Evolutionary conservation across 2,113 vertebrate species (phyloP), one percentile per base, ranked within the genome.

Genomic region (Chunga burmeisteri): DNA sequence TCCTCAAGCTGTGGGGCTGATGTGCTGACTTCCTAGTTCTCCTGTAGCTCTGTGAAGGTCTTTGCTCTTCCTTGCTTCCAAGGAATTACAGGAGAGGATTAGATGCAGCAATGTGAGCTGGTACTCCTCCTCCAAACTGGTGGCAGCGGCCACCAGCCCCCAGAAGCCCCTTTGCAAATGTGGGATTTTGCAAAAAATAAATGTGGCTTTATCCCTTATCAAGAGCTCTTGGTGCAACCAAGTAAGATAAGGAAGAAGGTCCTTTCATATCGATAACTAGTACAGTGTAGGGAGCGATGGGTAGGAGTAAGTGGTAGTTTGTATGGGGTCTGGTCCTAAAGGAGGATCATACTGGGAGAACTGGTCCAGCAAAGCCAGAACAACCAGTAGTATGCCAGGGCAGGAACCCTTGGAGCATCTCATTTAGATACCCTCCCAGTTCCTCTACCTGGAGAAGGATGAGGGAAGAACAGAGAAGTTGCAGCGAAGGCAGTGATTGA

Each of bases 311-410:
- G 19, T 17, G 11, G 27, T 62, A 65, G 55, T 66, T 77, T 70
- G 65, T 80, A 78, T 34, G 50, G 56, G 29, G 23, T 59, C 38
- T 82, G 30, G 32, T 91, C 44, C 73, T 62, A 52, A 81, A 50
- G 19, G 56, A 93, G 20, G 44, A 71, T 79, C 9, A 12, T 30
- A 61, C 16, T 42, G 52, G 66, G 49, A 87, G 65, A 81, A 91
- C 36, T 72, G 17, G 61, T 81, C 36, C 52, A 80, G 91, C 56
- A 93, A 85, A 96, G 56, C 26, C 52, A 81, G 77, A 86, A 68
- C 36, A 95, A 89, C 8, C 38, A 68, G 65, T 34, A 36, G 52
- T 47, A 59, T 44, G 15, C 13, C 13, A 46, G 49, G 15, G 16
- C 29, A 94, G 77, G n/a, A 84, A 13, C 29, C 25, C 56, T 63